Base-by-base conservation (phyloP, 2,113 vertebrate genomes). In the Podiceps cristatus region DNA sequence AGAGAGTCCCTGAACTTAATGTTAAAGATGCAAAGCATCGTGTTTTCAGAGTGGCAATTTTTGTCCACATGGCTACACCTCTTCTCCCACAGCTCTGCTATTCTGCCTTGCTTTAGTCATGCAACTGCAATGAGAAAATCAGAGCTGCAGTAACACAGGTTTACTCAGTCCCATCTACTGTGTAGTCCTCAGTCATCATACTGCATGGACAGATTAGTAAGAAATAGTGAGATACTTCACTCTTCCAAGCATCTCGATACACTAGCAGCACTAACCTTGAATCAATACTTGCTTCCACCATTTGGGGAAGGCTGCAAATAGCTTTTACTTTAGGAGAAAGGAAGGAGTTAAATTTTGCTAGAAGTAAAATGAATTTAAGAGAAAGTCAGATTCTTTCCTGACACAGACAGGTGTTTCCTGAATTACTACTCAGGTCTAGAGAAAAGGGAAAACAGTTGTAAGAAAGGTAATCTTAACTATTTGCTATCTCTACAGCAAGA, bases 41-140 rank as follows among this genome's bases (percentile, higher is more conserved):
- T 2, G 11, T 22, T 91, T 69, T 33, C 37, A 75, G 22, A 60
- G 27, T 3, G 14, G 23, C 47, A 44, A 24, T 58, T 71, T 52
- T 20, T 37, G 22, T 20, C 37, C 13, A 40, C 8, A 3, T 8
- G 47, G 42, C 50, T 72, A 25, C 0, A 0, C 4, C 16, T n/a
- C 52, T 84, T 25, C 18, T 44, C 25, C 59, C 6, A 11, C 28
- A 49, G 31, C 55, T 63, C 52, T 62, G 66, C 44, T 59, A 5
- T 14, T 50, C 37, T 35, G 37, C 40, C 28, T 58, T 40, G 28
- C 40, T 64, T 47, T 42, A 62, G 18, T 17, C 37, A 25, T 13
- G 13, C 33, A 52, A 23, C 22, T 4, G 5, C 42, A 53, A 6
- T 3, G n/a, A n/a, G 17, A 68, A 37, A 12, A 47, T 16, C 8